Conservation (phyloP, 2,797 vertebrate genomes). For the Sparidentex hasta region DNA sequence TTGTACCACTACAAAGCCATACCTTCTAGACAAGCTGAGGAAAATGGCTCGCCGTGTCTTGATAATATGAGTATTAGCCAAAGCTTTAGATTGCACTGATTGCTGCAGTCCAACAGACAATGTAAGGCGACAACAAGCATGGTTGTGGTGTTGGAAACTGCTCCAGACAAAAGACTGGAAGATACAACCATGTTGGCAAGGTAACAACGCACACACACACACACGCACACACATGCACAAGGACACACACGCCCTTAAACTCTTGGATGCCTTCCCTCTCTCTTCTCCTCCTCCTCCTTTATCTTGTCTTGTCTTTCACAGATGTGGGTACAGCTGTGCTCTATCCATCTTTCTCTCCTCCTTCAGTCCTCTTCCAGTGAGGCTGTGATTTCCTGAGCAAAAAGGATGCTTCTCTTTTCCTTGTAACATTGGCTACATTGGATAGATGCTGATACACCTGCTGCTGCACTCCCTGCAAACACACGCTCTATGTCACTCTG, state of each 20-base stretch:
- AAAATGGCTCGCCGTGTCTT: conserved; percentile 63
- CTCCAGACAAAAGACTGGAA: conserved; percentile 59
- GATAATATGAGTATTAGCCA: conserved; percentile 72
- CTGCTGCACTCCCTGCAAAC: conserved; percentile 43
- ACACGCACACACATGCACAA: conserved; percentile 24
- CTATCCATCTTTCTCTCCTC: conserved; percentile 58
- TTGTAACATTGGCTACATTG: conserved; percentile 13
- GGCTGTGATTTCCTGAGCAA: conserved; percentile 52
- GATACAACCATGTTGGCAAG: conserved; percentile 40
- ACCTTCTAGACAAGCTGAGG: conserved; percentile 72
- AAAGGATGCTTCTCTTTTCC: conserved; percentile 51
- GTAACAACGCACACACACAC: conserved; percentile 27
- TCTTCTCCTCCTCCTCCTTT: conserved; percentile 54
- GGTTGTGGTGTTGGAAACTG: conserved; percentile 50
- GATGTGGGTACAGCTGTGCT: conserved; percentile 73
- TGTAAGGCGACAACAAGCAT: conserved; percentile 38
- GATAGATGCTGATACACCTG: conserved; percentile 57
- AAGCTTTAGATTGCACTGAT: conserved; percentile 75
- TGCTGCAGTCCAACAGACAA: conserved; percentile 44
- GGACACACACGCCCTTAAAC: conserved; percentile 30
- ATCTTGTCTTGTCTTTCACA: conserved; percentile 63
- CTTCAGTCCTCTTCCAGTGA: conserved; percentile 50
- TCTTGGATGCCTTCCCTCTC: conserved; percentile 52
- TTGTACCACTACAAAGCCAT: conserved; percentile 76
- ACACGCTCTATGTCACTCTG: conserved; percentile 31